phyloP scores from a whole-genome alignment of 2,888 invertebrate species.

The Eupithecia insigniata region DNA sequence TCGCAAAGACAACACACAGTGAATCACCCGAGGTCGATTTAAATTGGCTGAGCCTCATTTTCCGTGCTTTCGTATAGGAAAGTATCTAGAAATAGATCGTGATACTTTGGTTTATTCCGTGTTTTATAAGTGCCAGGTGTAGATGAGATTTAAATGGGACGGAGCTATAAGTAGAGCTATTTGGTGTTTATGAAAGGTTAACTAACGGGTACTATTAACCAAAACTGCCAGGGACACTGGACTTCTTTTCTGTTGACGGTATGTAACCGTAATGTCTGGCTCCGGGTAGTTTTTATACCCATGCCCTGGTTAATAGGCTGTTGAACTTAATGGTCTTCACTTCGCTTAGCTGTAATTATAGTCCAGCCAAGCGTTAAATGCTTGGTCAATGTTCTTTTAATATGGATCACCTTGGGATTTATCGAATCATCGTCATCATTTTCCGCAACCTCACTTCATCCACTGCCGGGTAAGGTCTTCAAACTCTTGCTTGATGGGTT shows the following conservation, averaged over 20 bases:
- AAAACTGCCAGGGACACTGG: background rate
- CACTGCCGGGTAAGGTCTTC: background rate
- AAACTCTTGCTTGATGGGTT: background rate
- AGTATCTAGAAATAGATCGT: slow-evolving; percentile 42
- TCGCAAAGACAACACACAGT: slow-evolving; percentile 27
- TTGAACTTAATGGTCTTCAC: slow-evolving; percentile 14
- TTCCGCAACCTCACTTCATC: background rate
- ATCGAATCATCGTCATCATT: background rate
- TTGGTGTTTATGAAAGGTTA: background rate
- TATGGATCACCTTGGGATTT: background rate
- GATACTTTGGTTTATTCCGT: slow-evolving; percentile 1
- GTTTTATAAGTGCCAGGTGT: slow-evolving; percentile 9
- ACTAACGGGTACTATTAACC: background rate
- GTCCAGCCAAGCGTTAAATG: slow-evolving; percentile 16
- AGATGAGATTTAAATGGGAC: slow-evolving; percentile 6
- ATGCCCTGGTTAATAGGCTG: slow-evolving; percentile 13
- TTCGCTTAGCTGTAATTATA: background rate
- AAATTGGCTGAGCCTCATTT: slow-evolving; percentile 36
- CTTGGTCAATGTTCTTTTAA: slow-evolving; percentile 8
- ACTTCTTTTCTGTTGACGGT: background rate
- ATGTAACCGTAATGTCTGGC: background rate
- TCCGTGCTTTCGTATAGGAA: slow-evolving; percentile 46
- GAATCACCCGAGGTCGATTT: slow-evolving; percentile 48
- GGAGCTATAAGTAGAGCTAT: background rate
- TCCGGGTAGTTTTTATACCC: background rate